These are phyloP conservation scores for Taenaris catops DNA, from an alignment of 2,888 invertebrate genomes.

Conservation along the genomic window DNA sequence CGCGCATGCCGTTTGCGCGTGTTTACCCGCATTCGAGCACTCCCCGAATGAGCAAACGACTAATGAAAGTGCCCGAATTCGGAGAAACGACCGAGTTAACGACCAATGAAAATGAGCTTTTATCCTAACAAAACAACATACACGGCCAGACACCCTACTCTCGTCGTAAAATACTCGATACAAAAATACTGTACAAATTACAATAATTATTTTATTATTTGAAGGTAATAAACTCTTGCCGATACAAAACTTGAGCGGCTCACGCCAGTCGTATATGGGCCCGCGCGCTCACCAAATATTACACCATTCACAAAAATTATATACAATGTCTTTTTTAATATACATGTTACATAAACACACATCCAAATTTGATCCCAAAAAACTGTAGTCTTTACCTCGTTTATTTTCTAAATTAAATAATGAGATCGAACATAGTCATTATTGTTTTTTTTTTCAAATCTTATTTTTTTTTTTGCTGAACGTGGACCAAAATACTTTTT, in stretches of 20 bases:
- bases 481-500: conserved; percentile 38
- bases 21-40: no score
- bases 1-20: no score
- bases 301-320: conserved; percentile 75
- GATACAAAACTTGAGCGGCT: conserved; percentile 54
- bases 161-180: conserved; percentile 72
- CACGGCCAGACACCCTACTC: no score
- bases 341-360: conserved; percentile 76
- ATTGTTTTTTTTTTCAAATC: conserved; percentile 62
- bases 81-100: no score
- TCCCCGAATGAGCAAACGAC: no score
- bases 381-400: conserved; percentile 77
- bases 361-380: conserved; percentile 77
- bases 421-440: conserved; percentile 76
- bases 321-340: conserved; percentile 66
- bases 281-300: conserved; percentile 50
- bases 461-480: conserved; percentile 58
- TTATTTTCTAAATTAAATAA: conserved; percentile 78
- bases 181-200: conserved; percentile 78
- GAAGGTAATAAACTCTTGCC: conserved; percentile 70
- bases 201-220: conserved; percentile 56
- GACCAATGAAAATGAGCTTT: no score
- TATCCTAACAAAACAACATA: no score
- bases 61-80: no score
- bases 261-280: conserved; percentile 56